Base-by-base conservation (phyloP, 2,888 invertebrate species). In the Cactoblastis cactorum region DNA sequence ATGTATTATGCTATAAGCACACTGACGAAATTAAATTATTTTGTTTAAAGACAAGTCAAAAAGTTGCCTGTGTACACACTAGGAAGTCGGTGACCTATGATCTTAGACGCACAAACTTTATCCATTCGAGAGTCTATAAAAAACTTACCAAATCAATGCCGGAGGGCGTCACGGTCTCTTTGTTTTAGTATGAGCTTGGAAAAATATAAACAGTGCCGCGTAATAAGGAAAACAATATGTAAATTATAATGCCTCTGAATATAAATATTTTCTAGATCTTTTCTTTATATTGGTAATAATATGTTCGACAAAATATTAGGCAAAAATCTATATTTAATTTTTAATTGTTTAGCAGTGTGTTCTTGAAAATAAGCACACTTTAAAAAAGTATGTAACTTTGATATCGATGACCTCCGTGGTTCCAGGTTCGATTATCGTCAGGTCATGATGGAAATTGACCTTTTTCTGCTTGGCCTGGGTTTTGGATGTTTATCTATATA, bases 131-230 rank as follows among this genome's bases (percentile, higher is more conserved):
- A 14, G 12, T 17, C 15, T 28, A 28, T 28, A 43, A 43, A 24
- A 15, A 43, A 43, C 43, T 43, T 43, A 28, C 15, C 32, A 17
- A 43, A 43, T 43, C 43, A 43, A 28, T 24, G 28, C 24, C 24
- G 14, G 15, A 15, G 28, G 43, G 12, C 3, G 32, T 9, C 22
- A 41, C 39, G 39, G 22, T 22, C 39, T 24, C 43, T 32, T 43
- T 43, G 43, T 24, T 28, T 43, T 43, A 43, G 41, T 15, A n/a
- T 37, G 15, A 15, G 15, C 22, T 24, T 28, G 9, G 22, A 15
- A n/a, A 17, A 41, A 41, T 24, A 41, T 41, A 24, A 41, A 24
- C 19, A 28, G 12, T 8, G 14, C 4, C 3, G 12, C 9, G 28
- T 43, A 41, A 41, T 24, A 14, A 43, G 43, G 11, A 11, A 15